A percentile compares a stretch with the other conserved stretches of the same genome.
These are phyloP conservation scores for Drosophila auraria DNA, from an alignment of 1,140 invertebrate species.

Conservation along the genomic window DNA sequence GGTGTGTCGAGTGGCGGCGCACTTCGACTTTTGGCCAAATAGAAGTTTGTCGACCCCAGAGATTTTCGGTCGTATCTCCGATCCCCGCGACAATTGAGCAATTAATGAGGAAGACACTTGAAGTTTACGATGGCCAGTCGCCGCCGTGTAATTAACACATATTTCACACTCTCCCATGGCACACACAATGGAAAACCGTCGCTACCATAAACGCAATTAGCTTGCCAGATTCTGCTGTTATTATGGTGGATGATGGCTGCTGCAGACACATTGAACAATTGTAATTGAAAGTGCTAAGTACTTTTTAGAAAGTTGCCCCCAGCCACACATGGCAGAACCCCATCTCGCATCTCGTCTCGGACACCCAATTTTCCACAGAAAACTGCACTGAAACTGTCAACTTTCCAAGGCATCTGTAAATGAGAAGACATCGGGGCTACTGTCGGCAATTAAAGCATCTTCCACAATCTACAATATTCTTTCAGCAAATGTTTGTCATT, in stretches of 20 bases:
- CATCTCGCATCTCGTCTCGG: conserved; percentile 14
- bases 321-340: conserved; percentile 46
- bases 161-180: conserved; percentile 47
- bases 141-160: conserved; percentile 45
- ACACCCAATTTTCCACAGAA: conserved; percentile 51
- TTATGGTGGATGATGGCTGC: conserved; percentile 12
- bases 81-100: conserved; percentile 38
- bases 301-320: conserved; percentile 52
- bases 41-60: conserved; percentile 29
- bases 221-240: conserved; percentile 39
- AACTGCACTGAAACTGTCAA: conserved; percentile 53
- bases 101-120: conserved; percentile 47
- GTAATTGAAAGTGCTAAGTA: conserved; percentile 56
- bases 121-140: conserved; percentile 43
- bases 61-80: conserved; percentile 22
- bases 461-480: conserved; percentile 43
- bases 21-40: conserved; percentile 37
- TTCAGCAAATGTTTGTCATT: conserved; percentile 36
- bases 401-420: conserved; percentile 45
- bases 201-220: conserved; percentile 45
- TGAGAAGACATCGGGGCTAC: conserved; percentile 43
- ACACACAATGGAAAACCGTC: conserved; percentile 40
- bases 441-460: conserved; percentile 43
- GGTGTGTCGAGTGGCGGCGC: conserved; percentile 33
- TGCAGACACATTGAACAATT: conserved; percentile 34